Percentiles rank a stretch among this genome's conserved stretches.
Conservation (phyloP, 2,113 vertebrate species). For the Numenius arquata region DNA sequence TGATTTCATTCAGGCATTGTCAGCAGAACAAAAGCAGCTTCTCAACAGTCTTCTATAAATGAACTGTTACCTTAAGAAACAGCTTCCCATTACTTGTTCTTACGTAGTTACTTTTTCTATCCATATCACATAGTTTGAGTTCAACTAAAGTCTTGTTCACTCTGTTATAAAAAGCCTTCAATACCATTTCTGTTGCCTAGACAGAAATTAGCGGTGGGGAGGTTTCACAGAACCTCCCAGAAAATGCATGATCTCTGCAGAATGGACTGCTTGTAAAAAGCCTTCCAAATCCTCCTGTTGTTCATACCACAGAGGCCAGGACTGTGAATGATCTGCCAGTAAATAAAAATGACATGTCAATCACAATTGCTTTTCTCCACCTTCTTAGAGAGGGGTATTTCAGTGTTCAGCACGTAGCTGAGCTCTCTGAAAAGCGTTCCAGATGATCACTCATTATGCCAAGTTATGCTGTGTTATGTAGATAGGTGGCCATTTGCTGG, state of each 20-base stretch:
- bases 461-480: background rate
- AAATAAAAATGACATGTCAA: background rate
- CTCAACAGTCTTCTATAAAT: background rate
- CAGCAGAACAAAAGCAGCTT: conserved; percentile 34
- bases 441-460: background rate
- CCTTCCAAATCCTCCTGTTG: background rate
- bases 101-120: background rate
- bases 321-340: background rate
- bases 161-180: background rate
- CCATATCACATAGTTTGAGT: background rate
- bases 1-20: background rate
- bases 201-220: background rate
- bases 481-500: background rate
- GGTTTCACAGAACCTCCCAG: background rate
- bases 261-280: background rate
- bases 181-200: background rate
- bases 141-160: background rate
- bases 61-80: conserved; percentile 11
- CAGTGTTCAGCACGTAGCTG: rapidly evolving
- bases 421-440: background rate
- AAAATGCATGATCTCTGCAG: background rate
- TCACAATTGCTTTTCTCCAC: background rate
- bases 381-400: background rate
- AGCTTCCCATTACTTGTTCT: conserved; percentile 2
- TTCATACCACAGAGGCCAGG: background rate